Percentiles rank a stretch among this genome's conserved stretches.
Evolutionary conservation across 1,140 invertebrate genomes (phyloP).

Genomic region (Drosophila parabipectinata): DNA sequence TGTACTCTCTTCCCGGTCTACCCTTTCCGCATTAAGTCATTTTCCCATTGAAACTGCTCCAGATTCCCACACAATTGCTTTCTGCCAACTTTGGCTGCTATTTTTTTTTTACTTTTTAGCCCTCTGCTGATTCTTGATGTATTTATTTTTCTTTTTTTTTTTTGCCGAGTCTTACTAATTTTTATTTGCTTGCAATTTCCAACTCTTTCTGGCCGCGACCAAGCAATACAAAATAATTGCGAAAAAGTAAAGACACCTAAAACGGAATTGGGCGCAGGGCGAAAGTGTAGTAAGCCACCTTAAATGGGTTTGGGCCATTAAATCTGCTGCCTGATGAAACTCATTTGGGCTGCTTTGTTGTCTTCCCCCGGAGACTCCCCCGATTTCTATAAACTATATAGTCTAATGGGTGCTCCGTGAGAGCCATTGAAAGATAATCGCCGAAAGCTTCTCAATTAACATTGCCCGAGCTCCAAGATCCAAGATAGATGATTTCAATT

Average conservation of each 20-base stretch:
- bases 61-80: conserved; percentile 74
- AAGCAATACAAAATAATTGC: conserved; percentile 51
- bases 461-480: conserved; percentile 27
- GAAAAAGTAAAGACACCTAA: conserved; percentile 33
- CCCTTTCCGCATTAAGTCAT: conserved; percentile 70
- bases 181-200: conserved; percentile 54
- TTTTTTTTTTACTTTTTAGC: conserved; percentile 4
- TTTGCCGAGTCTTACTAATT: conserved; percentile 40
- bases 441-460: conserved; percentile 54
- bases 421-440: conserved; percentile 50
- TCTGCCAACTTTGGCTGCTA: conserved; percentile 9
- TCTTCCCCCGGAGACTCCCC: conserved; percentile 32
- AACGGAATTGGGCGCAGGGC: conserved; percentile 50
- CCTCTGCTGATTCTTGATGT: conserved; percentile 27
- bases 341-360: conserved; percentile 49
- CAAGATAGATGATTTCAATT: conserved; percentile 19
- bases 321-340: conserved; percentile 45
- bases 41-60: conserved; percentile 76
- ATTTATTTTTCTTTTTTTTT: conserved; percentile 24
- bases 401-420: conserved; percentile 54
- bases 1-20: not conserved
- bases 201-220: conserved; percentile 24
- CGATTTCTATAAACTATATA: conserved; percentile 29
- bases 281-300: conserved; percentile 66
- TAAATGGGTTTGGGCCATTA: conserved; percentile 52